phyloP scores from a whole-genome alignment of 2,797 vertebrate genomes.

The Discoglossus pictus region DNA sequence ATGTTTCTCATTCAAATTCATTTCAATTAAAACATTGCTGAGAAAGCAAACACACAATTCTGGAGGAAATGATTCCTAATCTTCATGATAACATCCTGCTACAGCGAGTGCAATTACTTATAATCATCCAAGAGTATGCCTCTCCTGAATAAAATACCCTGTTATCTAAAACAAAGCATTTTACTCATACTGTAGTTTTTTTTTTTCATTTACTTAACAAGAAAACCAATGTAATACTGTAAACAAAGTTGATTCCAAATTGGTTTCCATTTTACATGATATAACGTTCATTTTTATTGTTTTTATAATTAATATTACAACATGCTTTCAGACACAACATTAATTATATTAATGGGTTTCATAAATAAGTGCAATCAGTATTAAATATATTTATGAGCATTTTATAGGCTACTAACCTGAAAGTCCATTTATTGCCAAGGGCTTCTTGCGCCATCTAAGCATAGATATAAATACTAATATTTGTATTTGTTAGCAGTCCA shows the following conservation, averaged over 20 bases:
- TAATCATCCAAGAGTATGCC: conserved; percentile 81
- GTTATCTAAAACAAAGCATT: conserved; percentile 73
- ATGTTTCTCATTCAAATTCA: conserved; percentile 83
- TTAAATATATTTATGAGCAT: no score
- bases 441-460: no score
- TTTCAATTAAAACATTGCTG: conserved; percentile 81
- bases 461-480: no score
- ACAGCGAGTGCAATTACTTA: conserved; percentile 83
- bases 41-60: conserved; percentile 79
- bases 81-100: conserved; percentile 77
- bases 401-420: no score
- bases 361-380: conserved; percentile 16
- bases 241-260: conserved; percentile 74
- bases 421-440: no score
- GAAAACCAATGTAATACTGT: conserved; percentile 73
- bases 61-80: conserved; percentile 81
- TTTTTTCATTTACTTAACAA: conserved; percentile 76
- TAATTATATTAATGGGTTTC: conserved; percentile 14
- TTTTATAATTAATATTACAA: conserved; percentile 19
- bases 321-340: conserved; percentile 1
- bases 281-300: conserved; percentile 53
- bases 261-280: conserved; percentile 70
- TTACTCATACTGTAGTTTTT: conserved; percentile 69
- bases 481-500: no score
- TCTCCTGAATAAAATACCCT: conserved; percentile 68